These are phyloP conservation scores for Ceyx cyanopectus DNA, from an alignment of 2,113 vertebrate species.

Conservation along the genomic window DNA sequence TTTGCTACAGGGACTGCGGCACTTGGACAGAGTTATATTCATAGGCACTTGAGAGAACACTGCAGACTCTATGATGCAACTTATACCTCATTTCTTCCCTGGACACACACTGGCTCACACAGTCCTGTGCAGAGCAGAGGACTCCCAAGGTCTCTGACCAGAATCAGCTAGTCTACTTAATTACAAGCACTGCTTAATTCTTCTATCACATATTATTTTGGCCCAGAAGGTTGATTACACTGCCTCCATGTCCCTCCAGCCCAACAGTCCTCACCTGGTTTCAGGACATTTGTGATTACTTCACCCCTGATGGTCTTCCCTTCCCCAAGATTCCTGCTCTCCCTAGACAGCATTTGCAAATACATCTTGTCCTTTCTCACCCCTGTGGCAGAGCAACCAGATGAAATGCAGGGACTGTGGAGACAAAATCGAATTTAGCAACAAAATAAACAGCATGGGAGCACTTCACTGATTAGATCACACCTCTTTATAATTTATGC, in stretches of 20 bases:
- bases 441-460: constrained; percentile 57
- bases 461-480: constrained; percentile 49
- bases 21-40: neutral
- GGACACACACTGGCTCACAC: neutral
- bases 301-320: neutral
- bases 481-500: constrained; percentile 19
- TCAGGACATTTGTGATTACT: neutral
- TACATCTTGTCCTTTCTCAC: constrained; percentile 7
- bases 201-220: neutral
- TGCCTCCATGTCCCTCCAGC: neutral
- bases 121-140: neutral
- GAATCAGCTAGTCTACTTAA: neutral
- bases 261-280: neutral
- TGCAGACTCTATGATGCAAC: neutral
- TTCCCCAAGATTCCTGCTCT: neutral
- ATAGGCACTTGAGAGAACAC: neutral
- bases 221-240: neutral
- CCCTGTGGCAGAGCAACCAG: neutral
- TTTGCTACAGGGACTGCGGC: neutral
- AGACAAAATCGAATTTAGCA: constrained; percentile 46
- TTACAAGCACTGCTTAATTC: neutral
- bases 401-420: constrained; percentile 23
- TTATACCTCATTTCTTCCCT: neutral
- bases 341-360: neutral
- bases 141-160: neutral